Percentiles rank a stretch among this genome's conserved stretches.
Conservation (phyloP, 2,888 invertebrate genomes). For the Hedya salicella region DNA sequence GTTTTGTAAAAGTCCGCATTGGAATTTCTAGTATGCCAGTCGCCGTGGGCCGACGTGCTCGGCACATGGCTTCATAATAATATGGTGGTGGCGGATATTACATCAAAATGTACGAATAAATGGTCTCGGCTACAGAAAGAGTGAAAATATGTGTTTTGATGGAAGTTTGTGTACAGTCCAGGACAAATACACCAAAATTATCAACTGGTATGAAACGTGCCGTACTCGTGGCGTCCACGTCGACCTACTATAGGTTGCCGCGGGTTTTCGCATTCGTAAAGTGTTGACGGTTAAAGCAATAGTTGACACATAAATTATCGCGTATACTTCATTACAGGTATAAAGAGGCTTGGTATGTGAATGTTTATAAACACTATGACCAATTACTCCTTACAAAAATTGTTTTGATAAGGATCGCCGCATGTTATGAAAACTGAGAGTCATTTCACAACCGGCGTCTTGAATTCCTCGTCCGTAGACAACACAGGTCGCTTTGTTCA, state of each 20-base stretch:
- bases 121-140: constrained; percentile 63
- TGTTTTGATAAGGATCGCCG: constrained; percentile 49
- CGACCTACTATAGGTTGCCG: constrained; percentile 68
- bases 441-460: constrained; percentile 55
- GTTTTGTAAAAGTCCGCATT: constrained; percentile 79
- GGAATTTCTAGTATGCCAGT: constrained; percentile 80
- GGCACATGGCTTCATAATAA: constrained; percentile 81
- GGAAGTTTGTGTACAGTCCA: constrained; percentile 38
- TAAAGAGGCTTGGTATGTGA: constrained; percentile 27
- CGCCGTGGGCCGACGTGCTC: constrained; percentile 79
- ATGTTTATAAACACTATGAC: constrained; percentile 47
- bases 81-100: constrained; percentile 75
- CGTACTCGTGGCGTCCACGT: constrained; percentile 80
- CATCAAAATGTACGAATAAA: constrained; percentile 62
- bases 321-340: neutral
- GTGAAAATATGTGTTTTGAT: constrained; percentile 59
- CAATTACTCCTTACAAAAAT: constrained; percentile 44
- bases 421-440: constrained; percentile 50
- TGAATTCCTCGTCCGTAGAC: constrained; percentile 54
- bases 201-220: constrained; percentile 47
- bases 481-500: constrained; percentile 69
- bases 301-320: constrained; percentile 6
- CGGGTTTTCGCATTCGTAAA: constrained; percentile 65
- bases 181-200: constrained; percentile 26
- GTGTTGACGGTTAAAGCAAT: constrained; percentile 39